phyloP scores from a whole-genome alignment of 2,113 vertebrate genomes.

The Perccottus glenii region DNA sequence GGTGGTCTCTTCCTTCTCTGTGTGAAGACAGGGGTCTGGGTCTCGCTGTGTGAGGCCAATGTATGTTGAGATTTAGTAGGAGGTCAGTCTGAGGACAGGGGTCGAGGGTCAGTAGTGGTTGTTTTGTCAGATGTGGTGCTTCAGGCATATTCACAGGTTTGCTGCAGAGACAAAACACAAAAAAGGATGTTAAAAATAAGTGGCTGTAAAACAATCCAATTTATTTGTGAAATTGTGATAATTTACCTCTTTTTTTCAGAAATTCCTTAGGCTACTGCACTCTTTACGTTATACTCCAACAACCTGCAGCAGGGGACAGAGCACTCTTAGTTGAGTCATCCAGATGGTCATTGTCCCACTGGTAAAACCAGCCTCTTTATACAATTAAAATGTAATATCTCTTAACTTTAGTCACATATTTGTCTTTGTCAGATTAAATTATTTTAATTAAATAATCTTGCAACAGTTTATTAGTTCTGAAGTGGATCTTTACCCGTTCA shows the following conservation, averaged over 20 bases:
- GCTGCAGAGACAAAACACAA: conserved; percentile 15
- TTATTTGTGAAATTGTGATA: not conserved
- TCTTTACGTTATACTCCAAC: conserved; percentile 77
- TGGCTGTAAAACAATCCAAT: not conserved
- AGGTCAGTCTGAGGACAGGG: conserved; percentile 51
- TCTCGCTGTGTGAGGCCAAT: conserved; percentile 9
- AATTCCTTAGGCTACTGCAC: conserved; percentile 47
- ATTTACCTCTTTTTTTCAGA: conserved; percentile 1
- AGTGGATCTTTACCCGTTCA: too few species aligned
- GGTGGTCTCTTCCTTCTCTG: conserved; percentile 34
- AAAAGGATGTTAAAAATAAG: not conserved
- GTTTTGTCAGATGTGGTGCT: conserved; percentile 54
- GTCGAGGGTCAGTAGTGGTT: conserved; percentile 73
- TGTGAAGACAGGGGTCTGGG: conserved; percentile 4
- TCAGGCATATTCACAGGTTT: conserved; percentile 36
- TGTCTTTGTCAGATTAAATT: too few species aligned
- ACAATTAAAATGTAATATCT: too few species aligned
- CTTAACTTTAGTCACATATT: too few species aligned
- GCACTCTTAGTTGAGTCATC: too few species aligned
- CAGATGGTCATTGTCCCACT: too few species aligned
- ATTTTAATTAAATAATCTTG: too few species aligned
- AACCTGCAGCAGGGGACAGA: conserved; percentile 62
- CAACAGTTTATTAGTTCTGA: too few species aligned
- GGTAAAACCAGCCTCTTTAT: too few species aligned
- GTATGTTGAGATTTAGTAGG: conserved; percentile 1